Evolutionary conservation across 1,140 invertebrate species (phyloP).

Genomic region (Saccostrea glomerata): DNA sequence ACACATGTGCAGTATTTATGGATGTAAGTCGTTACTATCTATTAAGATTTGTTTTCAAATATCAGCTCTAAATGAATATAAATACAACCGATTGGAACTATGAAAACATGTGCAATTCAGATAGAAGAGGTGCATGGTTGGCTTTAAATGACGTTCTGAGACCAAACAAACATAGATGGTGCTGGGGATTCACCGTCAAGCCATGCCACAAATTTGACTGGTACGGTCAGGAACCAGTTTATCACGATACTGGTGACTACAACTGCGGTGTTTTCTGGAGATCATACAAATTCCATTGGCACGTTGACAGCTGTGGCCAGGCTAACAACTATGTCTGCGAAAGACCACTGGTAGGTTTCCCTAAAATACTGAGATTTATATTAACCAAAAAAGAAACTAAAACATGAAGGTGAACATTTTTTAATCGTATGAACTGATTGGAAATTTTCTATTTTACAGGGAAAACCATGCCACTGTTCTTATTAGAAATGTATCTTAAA

Average conservation of each 20-base stretch:
- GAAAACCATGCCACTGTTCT: conserved; percentile 8
- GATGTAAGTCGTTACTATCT: neutral
- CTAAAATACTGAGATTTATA: neutral
- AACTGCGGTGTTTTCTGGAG: neutral
- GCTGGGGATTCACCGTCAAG: conserved; percentile 1
- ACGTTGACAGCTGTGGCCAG: neutral
- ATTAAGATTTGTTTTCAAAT: neutral
- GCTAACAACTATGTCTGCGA: conserved; percentile 19
- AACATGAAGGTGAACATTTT: neutral
- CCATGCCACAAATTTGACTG: conserved; percentile 22
- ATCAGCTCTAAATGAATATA: neutral
- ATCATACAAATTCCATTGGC: conserved; percentile 3
- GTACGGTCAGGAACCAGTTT: conserved; percentile 10
- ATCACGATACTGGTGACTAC: neutral
- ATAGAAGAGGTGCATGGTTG: neutral
- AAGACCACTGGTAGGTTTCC: neutral
- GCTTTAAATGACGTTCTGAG: conserved; percentile 25
- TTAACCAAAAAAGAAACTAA: neutral
- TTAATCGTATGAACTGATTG: neutral
- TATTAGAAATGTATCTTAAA: neutral
- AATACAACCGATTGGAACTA: neutral
- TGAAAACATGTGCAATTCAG: neutral
- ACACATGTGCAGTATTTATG: neutral
- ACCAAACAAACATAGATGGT: neutral
- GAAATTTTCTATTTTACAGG: conserved; percentile 14